phyloP scores from a whole-genome alignment of 1,140 invertebrate genomes.

The Pantala flavescens region DNA sequence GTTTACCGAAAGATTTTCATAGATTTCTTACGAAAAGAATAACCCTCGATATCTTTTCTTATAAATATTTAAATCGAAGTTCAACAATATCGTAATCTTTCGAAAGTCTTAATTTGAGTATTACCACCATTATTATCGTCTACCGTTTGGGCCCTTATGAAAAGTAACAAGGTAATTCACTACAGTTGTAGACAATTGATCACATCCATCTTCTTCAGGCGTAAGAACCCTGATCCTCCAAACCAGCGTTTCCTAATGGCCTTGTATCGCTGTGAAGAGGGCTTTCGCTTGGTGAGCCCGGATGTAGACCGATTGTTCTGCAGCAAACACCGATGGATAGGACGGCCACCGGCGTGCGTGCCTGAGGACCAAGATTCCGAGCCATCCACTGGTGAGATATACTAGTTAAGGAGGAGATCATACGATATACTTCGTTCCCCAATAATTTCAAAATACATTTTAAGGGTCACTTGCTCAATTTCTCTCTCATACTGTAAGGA shows the following conservation, averaged over 20 bases:
- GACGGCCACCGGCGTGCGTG: slow-evolving; percentile 40
- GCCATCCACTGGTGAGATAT: no score
- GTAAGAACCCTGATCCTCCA: slow-evolving; percentile 34
- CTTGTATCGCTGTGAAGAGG: slow-evolving; percentile 41
- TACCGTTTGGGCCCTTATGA: neutral
- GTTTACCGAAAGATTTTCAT: no score
- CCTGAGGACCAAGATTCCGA: slow-evolving; percentile 14
- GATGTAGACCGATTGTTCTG: slow-evolving; percentile 44
- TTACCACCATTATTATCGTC: neutral
- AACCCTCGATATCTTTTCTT: no score
- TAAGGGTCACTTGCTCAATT: no score
- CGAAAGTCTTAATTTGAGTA: neutral
- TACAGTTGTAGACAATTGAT: no score
- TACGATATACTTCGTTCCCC: no score
- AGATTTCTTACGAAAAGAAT: no score
- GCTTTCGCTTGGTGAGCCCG: slow-evolving; percentile 37
- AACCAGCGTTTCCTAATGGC: slow-evolving; percentile 45
- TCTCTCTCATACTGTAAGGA: no score
- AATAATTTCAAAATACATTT: no score
- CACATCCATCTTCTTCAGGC: slow-evolving; percentile 28
- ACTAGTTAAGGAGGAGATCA: no score
- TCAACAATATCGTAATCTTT: neutral
- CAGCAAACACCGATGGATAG: slow-evolving; percentile 42
- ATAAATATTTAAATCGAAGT: neutral
- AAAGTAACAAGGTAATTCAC: neutral